These are phyloP conservation scores for Apteryx owenii DNA, from an alignment of 2,113 vertebrate genomes.

Conservation along the genomic window DNA sequence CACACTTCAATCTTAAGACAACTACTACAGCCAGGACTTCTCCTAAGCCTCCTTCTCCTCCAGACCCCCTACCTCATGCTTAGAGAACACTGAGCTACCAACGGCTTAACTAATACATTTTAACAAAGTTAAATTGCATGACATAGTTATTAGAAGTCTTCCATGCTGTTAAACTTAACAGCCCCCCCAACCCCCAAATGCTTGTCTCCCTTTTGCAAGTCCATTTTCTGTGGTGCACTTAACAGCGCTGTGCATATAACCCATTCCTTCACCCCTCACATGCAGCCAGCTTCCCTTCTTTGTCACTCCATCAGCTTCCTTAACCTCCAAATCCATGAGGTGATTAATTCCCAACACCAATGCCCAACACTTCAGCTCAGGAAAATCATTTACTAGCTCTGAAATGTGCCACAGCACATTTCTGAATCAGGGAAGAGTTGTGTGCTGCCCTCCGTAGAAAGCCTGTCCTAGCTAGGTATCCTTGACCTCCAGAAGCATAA, in stretches of 20 bases:
- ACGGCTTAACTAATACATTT: neutral
- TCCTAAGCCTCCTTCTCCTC: neutral
- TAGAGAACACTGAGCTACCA: neutral
- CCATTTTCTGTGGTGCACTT: neutral
- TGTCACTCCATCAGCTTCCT: neutral
- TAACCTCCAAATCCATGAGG: rapidly evolving
- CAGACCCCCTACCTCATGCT: neutral
- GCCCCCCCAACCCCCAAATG: rapidly evolving
- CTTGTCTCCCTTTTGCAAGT: neutral
- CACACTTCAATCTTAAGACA: neutral
- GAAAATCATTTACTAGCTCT: neutral
- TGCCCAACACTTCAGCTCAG: neutral
- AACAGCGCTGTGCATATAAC: neutral
- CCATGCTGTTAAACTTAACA: neutral
- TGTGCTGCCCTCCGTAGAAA: neutral
- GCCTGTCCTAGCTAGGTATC: neutral
- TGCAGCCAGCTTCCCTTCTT: neutral
- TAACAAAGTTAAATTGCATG: neutral
- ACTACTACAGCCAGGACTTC: neutral
- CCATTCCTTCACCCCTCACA: neutral
- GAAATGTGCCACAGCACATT: neutral
- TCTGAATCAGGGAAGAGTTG: too few species aligned
- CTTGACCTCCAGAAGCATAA: neutral
- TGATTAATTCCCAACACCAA: neutral
- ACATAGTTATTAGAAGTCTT: neutral